A percentile compares a stretch with the other conserved stretches of the same genome.
phyloP scores from a whole-genome alignment of 2,797 vertebrate species.

The Squalus acanthias region DNA sequence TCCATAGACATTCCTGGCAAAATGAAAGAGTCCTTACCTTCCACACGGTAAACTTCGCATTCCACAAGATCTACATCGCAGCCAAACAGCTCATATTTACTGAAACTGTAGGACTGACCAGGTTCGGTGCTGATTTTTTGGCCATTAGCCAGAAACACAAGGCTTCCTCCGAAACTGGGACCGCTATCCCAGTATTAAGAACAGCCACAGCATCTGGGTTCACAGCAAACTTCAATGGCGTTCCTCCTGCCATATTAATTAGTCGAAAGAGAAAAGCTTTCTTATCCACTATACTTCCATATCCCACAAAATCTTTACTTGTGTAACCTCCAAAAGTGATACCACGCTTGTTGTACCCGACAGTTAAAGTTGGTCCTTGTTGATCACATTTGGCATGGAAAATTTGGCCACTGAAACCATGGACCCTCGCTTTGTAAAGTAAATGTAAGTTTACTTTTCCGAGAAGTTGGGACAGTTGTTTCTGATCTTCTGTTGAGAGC shows the following conservation, averaged over 20 bases:
- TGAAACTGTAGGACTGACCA: slow-evolving; percentile 28
- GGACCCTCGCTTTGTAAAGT: slow-evolving; percentile 41
- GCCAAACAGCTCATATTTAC: slow-evolving; percentile 17
- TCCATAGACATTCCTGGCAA: background rate
- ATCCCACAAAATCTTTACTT: slow-evolving; percentile 40
- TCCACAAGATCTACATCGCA: slow-evolving; percentile 3
- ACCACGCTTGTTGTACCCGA: slow-evolving; percentile 40
- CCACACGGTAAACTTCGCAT: slow-evolving; percentile 41
- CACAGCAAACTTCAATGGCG: slow-evolving; percentile 40
- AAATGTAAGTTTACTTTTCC: background rate
- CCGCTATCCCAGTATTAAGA: background rate
- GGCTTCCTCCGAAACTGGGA: slow-evolving; percentile 42
- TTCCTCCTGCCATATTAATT: background rate
- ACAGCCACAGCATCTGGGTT: slow-evolving; percentile 18
- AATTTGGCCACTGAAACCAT: slow-evolving; percentile 17
- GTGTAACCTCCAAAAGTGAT: slow-evolving; percentile 45
- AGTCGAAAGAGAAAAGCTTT: slow-evolving; percentile 44
- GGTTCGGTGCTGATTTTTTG: background rate
- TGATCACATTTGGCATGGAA: slow-evolving; percentile 39
- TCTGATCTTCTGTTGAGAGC: slow-evolving; percentile 29
- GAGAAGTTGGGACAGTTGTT: slow-evolving; percentile 40
- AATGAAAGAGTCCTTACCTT: slow-evolving; percentile 37
- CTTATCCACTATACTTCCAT: slow-evolving; percentile 40
- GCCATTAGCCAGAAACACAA: slow-evolving; percentile 28
- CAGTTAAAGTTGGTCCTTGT: slow-evolving; percentile 41